Percentiles rank a stretch among this genome's conserved stretches.
Evolutionary conservation across 2,888 invertebrate genomes (phyloP).

Genomic region (Abrostola triplasia): DNA sequence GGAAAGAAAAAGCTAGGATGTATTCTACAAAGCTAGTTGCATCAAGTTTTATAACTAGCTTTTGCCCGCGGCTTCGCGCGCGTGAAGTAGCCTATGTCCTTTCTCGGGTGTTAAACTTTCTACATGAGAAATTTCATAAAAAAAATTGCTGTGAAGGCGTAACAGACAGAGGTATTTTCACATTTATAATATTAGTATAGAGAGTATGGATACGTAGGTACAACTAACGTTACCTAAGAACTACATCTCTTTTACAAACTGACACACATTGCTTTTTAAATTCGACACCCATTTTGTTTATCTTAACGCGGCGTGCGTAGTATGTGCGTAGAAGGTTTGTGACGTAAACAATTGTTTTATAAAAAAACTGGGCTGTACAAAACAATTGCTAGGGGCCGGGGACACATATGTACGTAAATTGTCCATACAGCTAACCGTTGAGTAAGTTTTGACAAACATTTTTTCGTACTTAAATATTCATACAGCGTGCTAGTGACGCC

Average conservation of each 20-base stretch:
- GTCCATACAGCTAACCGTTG: slow-evolving; percentile 36
- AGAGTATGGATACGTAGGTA: too few species aligned
- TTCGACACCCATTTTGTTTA: slow-evolving; percentile 5
- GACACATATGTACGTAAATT: slow-evolving; percentile 59
- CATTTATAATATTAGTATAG: too few species aligned
- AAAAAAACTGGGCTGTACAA: slow-evolving; percentile 33
- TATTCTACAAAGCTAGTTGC: too few species aligned
- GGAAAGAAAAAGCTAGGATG: too few species aligned
- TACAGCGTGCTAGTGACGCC: neutral
- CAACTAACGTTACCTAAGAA: too few species aligned
- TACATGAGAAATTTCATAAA: too few species aligned
- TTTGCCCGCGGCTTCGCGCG: too few species aligned
- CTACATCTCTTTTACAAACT: neutral
- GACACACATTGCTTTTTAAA: slow-evolving; percentile 20
- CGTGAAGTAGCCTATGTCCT: too few species aligned
- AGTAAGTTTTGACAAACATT: neutral
- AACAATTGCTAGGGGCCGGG: slow-evolving; percentile 42
- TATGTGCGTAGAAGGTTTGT: slow-evolving; percentile 8
- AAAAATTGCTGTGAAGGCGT: too few species aligned
- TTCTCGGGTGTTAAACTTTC: too few species aligned
- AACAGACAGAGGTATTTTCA: too few species aligned
- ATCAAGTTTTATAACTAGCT: too few species aligned
- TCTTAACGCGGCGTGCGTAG: slow-evolving; percentile 7
- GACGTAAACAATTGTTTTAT: slow-evolving; percentile 35
- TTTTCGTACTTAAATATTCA: slow-evolving; percentile 4